phyloP scores from a whole-genome alignment of 2,888 invertebrate species.

The Atherix ibis region DNA sequence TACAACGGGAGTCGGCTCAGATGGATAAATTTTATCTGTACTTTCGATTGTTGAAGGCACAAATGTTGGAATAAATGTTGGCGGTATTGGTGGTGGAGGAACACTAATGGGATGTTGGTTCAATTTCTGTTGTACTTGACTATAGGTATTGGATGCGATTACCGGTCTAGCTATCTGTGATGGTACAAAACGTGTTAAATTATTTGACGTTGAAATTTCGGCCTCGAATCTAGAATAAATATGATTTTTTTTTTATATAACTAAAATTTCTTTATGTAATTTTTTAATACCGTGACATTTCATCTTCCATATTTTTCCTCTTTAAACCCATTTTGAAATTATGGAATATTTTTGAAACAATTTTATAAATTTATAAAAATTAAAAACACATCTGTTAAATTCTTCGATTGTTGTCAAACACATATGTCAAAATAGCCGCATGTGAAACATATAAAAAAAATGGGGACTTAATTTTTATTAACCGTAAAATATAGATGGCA shows the following conservation, averaged over 20 bases:
- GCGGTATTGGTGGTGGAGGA: slow-evolving; percentile 24
- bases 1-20: slow-evolving; percentile 41
- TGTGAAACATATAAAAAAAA: no score
- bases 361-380: no score
- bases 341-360: no score
- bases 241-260: neutral
- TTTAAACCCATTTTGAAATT: slow-evolving; percentile 30
- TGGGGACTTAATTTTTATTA: no score
- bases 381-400: no score
- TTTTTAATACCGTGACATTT: slow-evolving; percentile 86
- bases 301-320: slow-evolving; percentile 64
- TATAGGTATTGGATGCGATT: slow-evolving; percentile 57
- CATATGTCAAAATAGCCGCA: no score
- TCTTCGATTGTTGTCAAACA: no score
- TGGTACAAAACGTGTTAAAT: slow-evolving; percentile 31
- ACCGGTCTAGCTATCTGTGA: slow-evolving; percentile 40
- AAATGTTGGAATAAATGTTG: slow-evolving; percentile 30
- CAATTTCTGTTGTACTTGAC: slow-evolving; percentile 49
- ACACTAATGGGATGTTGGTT: slow-evolving; percentile 34
- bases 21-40: slow-evolving; percentile 31
- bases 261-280: no score
- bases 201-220: slow-evolving; percentile 52
- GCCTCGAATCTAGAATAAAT: slow-evolving; percentile 59
- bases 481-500: no score
- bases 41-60: slow-evolving; percentile 32